Base-by-base conservation (phyloP, 2,797 vertebrate genomes). In the Numenius phaeopus region DNA sequence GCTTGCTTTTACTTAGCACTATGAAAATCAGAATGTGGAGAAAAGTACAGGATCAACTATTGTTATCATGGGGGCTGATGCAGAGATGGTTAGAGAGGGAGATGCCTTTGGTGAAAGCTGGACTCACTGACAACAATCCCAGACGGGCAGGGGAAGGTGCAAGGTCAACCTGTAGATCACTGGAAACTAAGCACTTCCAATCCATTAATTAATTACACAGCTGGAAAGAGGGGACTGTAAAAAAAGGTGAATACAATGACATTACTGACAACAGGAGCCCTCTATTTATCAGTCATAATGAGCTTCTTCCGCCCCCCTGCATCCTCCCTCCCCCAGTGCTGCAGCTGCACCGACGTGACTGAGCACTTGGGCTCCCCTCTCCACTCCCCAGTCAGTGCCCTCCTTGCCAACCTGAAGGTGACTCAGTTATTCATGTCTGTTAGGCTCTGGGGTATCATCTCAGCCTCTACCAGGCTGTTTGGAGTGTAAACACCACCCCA, bases 241-340 rank as follows among this genome's bases (percentile, higher is more conserved):
- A 95, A 91, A 97, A 96, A 96, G 92, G 94, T 96, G 97, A 97
- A 91, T 9, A 84, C 95, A 97, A 97, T 97, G 96, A 97, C 97
- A 97, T 79, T 93, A 94, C 92, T 96, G 96, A 93, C 95, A 97
- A 97, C 77, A 50, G 92, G 82, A 97, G 82, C 92, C 96, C 92
- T 95, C 94, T 94, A 96, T 97, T 97, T 98, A 97, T 98, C 97
- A 97, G 97, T 97, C 92, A 95, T 97, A 97, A 98, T 93, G 96
- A 97, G 95, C 92, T 97, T 67, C 91, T 96, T 95, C 87, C 14
- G 0, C n/a, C 84, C 76, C 55, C 73, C 72, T 95, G 84, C 91
- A 93, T 95, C 46, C 76, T 97, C 86, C 96, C 93, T 97, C 94
- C 96, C 91, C 87, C 76, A 93, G 94, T 40, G 94, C 95, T 96